These are phyloP conservation scores for Menidia menidia DNA, from an alignment of 2,797 vertebrate species.

Conservation along the genomic window DNA sequence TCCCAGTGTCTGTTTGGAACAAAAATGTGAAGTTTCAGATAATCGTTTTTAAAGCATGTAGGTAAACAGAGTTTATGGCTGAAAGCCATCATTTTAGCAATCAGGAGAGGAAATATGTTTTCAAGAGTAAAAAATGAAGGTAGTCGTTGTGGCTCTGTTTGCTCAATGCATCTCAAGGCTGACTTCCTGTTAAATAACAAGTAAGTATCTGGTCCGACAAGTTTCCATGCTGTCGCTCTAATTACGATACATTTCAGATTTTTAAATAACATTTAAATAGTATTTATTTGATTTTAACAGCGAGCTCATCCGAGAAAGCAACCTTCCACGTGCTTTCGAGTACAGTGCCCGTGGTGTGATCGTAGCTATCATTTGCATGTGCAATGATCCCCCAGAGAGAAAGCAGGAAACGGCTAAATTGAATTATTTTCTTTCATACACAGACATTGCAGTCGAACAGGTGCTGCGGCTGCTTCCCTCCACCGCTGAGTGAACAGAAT, in stretches of 20 bases:
- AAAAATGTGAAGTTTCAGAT: neutral
- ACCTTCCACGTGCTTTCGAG: neutral
- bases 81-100: too few relatives aligned
- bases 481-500: neutral
- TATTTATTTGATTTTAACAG: too few relatives aligned
- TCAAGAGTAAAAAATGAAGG: too few relatives aligned
- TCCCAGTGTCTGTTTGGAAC: slow-evolving; percentile 17
- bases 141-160: too few relatives aligned
- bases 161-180: too few relatives aligned
- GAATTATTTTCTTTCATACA: too few relatives aligned
- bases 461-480: neutral
- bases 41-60: neutral
- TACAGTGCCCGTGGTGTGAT: neutral
- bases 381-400: neutral
- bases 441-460: neutral
- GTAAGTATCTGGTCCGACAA: too few relatives aligned
- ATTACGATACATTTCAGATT: neutral
- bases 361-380: neutral
- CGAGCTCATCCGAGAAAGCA: neutral
- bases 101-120: too few relatives aligned
- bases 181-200: too few relatives aligned
- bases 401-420: neutral
- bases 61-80: neutral
- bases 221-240: neutral
- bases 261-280: too few relatives aligned